Conservation (phyloP, 30 jellyfish, hydroid and myxozoan species). For the Aurelia aurita region DNA sequence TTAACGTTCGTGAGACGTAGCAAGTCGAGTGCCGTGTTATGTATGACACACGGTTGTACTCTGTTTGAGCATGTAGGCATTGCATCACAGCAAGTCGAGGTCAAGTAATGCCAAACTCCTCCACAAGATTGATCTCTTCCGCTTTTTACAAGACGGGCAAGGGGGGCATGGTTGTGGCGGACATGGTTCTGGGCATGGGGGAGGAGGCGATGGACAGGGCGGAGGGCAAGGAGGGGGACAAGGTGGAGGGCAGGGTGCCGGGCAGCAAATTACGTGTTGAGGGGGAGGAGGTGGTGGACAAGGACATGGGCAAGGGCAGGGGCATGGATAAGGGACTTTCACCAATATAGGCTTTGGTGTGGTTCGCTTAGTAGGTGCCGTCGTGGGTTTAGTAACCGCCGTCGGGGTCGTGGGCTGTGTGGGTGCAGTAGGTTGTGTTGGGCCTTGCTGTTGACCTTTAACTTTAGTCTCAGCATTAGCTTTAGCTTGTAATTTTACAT, state of each 20-base stretch:
- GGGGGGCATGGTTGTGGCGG: conserved; percentile 78
- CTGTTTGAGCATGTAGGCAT: not conserved
- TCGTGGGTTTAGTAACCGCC: conserved; percentile 62
- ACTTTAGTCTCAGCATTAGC: conserved; percentile 95
- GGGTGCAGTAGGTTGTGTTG: conserved; percentile 75
- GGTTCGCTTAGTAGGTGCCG: conserved; percentile 76
- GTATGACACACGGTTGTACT: not conserved
- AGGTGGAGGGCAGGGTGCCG: conserved; percentile 79
- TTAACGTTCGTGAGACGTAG: too few species aligned
- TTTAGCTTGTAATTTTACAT: conserved; percentile 91
- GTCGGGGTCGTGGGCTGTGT: conserved; percentile 66
- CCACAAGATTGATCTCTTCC: conserved; percentile 34
- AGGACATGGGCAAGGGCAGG: conserved; percentile 96
- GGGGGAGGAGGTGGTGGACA: conserved; percentile 94
- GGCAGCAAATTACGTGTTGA: conserved; percentile 36
- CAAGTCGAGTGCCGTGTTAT: too few species aligned
- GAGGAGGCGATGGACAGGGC: conserved; percentile 71
- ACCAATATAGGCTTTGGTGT: conserved; percentile 42
- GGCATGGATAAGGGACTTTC: conserved; percentile 61
- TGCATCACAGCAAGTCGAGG: not conserved
- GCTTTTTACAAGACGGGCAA: conserved; percentile 60
- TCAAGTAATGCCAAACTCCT: conserved; percentile 14
- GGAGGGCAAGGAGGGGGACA: conserved; percentile 89
- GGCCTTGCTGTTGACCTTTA: conserved; percentile 84
- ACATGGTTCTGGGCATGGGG: conserved; percentile 71